Base-by-base conservation (phyloP, 1,140 invertebrate species). In the Glossosoma conforme region DNA sequence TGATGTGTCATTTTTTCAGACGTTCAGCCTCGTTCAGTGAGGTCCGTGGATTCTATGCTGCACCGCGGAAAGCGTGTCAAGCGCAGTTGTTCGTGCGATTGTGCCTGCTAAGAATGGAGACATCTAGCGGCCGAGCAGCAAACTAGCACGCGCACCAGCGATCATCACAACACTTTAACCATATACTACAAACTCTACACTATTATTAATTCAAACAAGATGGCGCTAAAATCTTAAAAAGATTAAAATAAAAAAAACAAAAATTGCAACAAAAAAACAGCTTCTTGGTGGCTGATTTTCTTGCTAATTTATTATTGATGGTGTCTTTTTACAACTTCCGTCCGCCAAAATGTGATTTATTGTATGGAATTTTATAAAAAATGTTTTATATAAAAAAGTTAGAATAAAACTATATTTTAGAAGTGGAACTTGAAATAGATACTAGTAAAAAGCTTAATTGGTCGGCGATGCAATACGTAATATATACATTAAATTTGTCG, bases 21-120 rank as follows among this genome's bases (percentile, higher is more conserved):
- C 66, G 75, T 84, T 17, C 81, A 84, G 61, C 81, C 82, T 56
- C 76, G 81, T 62, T 83, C 81, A 24, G 71, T 80, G 14, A 42
- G 56, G 19, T 58, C 56, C 54, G 75, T 71, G 9, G 73, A 78
- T 4, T 52, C 48, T 32, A 44, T 65, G 14, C 52, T 66, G 21
- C 64, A 66, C 19, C 68, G 68, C 28, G 69, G 75, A 40, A 79
- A 79, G 54, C 70, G 80, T 58, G 75, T 82, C 45, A 81, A 79
- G 62, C 77, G 78, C 22, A 36, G 30, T 58, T 80, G 77, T 59
- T 71, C 76, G 46, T 83, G 81, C 62, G 77, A 81, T 62, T 83
- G 80, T 61, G 70, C 72, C 25, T 79, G 77, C 58, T 79, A 75
- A 68, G 18, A 10, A 8, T n/a, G n/a, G n/a, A 21, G 20, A n/a